Evolutionary conservation across 2,113 vertebrate genomes (phyloP).

Genomic region (Danionella cerebrum): DNA sequence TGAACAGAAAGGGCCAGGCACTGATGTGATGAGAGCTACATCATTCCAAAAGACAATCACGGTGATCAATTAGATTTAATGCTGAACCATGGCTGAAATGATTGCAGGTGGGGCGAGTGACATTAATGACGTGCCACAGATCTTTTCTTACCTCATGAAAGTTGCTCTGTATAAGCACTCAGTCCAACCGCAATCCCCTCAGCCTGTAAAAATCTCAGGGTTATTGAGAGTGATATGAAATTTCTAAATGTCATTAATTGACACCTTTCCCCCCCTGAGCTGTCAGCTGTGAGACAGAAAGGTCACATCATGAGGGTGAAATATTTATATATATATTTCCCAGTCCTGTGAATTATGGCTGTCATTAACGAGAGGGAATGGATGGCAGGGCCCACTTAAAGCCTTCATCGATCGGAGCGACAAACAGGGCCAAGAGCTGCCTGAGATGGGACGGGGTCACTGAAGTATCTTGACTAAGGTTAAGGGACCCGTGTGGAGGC

Average conservation of each 20-base stretch:
- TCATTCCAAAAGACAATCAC: constrained; percentile 50
- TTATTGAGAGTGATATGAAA: constrained; percentile 68
- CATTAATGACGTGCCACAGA: constrained; percentile 49
- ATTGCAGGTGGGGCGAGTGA: constrained; percentile 52
- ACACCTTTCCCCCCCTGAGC: constrained; percentile 64
- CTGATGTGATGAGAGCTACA: constrained; percentile 44
- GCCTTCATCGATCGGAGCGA: constrained; percentile 59
- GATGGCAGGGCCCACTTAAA: constrained; percentile 60
- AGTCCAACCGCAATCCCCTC: constrained; percentile 40
- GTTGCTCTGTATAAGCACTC: constrained; percentile 36
- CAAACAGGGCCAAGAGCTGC: constrained; percentile 46
- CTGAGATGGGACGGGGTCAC: constrained; percentile 49
- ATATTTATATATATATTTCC: constrained; percentile 57
- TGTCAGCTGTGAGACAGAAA: constrained; percentile 65
- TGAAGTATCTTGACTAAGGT: constrained; percentile 36
- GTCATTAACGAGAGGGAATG: constrained; percentile 66
- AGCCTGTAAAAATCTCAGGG: constrained; percentile 59
- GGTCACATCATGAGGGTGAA: constrained; percentile 60
- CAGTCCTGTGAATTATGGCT: constrained; percentile 64
- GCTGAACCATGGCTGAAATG: constrained; percentile 49
- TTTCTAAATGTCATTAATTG: constrained; percentile 74
- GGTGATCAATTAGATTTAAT: constrained; percentile 54
- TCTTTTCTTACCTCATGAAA: constrained; percentile 39
- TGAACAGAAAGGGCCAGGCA: constrained; percentile 2
- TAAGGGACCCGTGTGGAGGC: constrained; percentile 30